These are phyloP conservation scores for Dryas iulia DNA, from an alignment of 1,140 invertebrate genomes.

Conservation along the genomic window DNA sequence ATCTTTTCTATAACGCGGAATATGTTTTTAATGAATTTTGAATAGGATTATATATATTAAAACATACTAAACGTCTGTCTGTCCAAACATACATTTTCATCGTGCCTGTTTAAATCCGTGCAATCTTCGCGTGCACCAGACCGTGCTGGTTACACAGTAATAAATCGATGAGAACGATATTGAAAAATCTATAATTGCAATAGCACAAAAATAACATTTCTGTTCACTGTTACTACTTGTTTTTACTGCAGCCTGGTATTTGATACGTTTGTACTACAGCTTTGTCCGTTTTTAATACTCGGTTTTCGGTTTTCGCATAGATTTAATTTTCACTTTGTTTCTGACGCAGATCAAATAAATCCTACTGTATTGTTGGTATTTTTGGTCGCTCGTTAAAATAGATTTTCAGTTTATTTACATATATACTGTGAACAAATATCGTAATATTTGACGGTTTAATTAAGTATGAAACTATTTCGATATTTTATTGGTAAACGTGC, in stretches of 20 bases:
- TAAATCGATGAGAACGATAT: background rate
- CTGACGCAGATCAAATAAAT: slow-evolving; percentile 13
- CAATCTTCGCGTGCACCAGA: background rate
- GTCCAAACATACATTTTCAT: background rate
- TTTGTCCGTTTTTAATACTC: slow-evolving; percentile 17
- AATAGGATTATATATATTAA: too few relatives aligned
- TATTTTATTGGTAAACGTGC: background rate
- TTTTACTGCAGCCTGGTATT: background rate
- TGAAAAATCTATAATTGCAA: background rate
- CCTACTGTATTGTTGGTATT: background rate
- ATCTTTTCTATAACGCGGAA: too few relatives aligned
- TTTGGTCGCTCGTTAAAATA: background rate
- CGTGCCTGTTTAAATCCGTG: background rate
- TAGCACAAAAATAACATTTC: background rate
- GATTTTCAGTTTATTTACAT: background rate
- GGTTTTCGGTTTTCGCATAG: slow-evolving; percentile 2
- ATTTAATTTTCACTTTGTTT: slow-evolving; percentile 12
- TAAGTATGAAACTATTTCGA: background rate
- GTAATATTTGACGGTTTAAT: background rate
- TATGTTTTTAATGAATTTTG: too few relatives aligned
- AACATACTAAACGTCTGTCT: background rate
- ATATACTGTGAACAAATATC: background rate
- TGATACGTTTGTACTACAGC: slow-evolving; percentile 10
- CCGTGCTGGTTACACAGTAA: background rate
- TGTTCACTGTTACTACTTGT: background rate